A percentile compares a stretch with the other conserved stretches of the same genome.
Conservation (phyloP, 2,797 vertebrate genomes). For the Chrosomus eos region DNA sequence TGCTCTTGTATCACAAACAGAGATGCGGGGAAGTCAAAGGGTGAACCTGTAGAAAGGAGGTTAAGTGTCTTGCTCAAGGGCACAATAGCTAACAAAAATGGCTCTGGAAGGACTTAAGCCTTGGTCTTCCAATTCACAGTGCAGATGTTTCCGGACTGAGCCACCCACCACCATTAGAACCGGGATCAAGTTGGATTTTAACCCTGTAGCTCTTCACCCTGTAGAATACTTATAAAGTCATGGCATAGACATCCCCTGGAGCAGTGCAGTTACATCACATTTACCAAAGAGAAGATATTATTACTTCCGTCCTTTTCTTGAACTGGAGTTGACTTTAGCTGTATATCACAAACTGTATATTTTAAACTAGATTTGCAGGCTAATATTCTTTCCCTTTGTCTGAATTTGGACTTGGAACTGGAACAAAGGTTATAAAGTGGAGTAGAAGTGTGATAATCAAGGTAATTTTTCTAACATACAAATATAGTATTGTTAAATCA, state of each 20-base stretch:
- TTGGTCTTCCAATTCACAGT: slow-evolving; percentile 14
- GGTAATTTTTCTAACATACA: background rate
- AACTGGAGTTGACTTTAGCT: slow-evolving; percentile 1
- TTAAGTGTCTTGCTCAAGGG: slow-evolving; percentile 27
- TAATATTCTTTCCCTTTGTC: slow-evolving; percentile 13
- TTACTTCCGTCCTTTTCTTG: background rate
- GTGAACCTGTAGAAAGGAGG: slow-evolving; percentile 10
- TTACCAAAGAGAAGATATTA: slow-evolving; percentile 27
- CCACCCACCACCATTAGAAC: slow-evolving; percentile 14
- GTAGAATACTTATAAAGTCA: slow-evolving; percentile 12
- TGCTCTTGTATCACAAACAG: background rate
- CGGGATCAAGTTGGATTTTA: slow-evolving; percentile 34
- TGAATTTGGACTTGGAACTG: slow-evolving; percentile 1
- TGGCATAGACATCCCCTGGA: background rate
- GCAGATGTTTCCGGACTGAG: background rate
- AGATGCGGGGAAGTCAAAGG: background rate
- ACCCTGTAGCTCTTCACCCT: slow-evolving; percentile 17
- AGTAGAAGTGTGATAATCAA: slow-evolving; percentile 1
- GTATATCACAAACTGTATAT: slow-evolving; percentile 13
- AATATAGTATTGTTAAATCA: slow-evolving; percentile 15
- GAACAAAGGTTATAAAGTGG: background rate
- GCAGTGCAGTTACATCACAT: background rate
- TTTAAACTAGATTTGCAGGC: slow-evolving; percentile 30
- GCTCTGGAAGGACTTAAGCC: slow-evolving; percentile 20
- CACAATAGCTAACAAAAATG: slow-evolving; percentile 25